Base-by-base conservation (phyloP, 2,113 vertebrate species). In the Loxodonta africana region DNA sequence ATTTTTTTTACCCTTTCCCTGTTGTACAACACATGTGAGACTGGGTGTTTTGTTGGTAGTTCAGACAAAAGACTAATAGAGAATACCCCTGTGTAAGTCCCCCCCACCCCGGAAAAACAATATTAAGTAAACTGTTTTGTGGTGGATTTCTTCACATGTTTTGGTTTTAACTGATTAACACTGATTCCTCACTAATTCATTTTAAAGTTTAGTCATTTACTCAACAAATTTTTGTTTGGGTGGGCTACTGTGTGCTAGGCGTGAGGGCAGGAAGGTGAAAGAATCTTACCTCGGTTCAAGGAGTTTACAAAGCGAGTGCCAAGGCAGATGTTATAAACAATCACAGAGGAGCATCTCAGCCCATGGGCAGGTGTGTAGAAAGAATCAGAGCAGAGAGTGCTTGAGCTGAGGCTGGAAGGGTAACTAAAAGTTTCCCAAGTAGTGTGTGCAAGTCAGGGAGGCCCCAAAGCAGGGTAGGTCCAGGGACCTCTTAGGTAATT, bases 401-500 rank as follows among this genome's bases (percentile, higher is more conserved):
- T 48, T n/a, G 57, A 44, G 23, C 60, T 48, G 12, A 84, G 63
- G 1, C 78, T 25, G 12, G 30, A 83, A 83, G 60, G 46, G 57
- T 57, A 25, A 81, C 37, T 5, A 23, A 37, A 51, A 82, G 8
- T 37, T 65, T 92, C 73, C 82, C 41, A 67, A 14, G 81, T 26
- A n/a, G 33, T n/a, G 20, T 37, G 46, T 88, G 26, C 85, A 46
- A 80, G 18, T 15, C 51, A 37, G 33, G 23, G 83, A 82, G 51
- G 88, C 90, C 91, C 91, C 85, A 57, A 30, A 78, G 62, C 77
- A n/a, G 62, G 67, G 53, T 17, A 80, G 51, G 62, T 30, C 28
- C 88, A 37, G 60, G 93, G 74, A 69, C 73, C 80, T 83, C 41
- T 57, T 15, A 9, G 20, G n/a, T 97, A 96, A 97, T 97, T 95